phyloP scores from a whole-genome alignment of 1,140 invertebrate species.

The Elysia chlorotica region DNA sequence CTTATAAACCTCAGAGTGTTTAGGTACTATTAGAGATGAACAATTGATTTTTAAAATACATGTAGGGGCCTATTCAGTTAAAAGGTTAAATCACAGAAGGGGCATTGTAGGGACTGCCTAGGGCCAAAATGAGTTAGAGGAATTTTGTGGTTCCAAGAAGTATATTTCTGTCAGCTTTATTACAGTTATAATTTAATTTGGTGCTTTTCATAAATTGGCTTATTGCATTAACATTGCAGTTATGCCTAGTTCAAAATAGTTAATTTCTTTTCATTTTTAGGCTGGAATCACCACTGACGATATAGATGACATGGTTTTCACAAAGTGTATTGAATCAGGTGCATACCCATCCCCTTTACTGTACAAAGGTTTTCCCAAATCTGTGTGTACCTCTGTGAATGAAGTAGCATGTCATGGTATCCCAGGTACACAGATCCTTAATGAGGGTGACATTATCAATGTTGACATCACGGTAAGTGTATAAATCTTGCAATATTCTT shows the following conservation, averaged over 20 bases:
- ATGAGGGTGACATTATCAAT: constrained; percentile 88
- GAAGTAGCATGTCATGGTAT: constrained; percentile 95
- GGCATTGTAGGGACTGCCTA: background rate
- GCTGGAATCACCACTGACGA: constrained; percentile 86
- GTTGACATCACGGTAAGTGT: constrained; percentile 86
- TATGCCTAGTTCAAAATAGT: too few relatives aligned
- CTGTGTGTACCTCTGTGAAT: constrained; percentile 93
- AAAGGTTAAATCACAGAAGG: too few relatives aligned
- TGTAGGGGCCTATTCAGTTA: too few relatives aligned
- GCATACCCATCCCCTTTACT: constrained; percentile 91
- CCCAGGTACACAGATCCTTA: constrained; percentile 80
- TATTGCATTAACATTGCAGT: background rate
- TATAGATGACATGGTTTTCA: constrained; percentile 79
- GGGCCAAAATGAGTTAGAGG: background rate
- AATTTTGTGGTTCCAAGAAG: background rate
- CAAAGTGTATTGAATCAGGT: constrained; percentile 71
- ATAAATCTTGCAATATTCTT: background rate
- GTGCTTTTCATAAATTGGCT: background rate
- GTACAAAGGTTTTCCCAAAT: constrained; percentile 88
- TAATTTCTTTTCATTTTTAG: constrained; percentile 64
- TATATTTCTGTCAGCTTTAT: constrained; percentile 2
- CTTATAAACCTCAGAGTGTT: too few relatives aligned
- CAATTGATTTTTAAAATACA: too few relatives aligned
- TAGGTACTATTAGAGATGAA: too few relatives aligned
- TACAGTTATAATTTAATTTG: background rate